A percentile compares a stretch with the other conserved stretches of the same genome.
phyloP scores from a whole-genome alignment of 2,797 vertebrate genomes.

The Peromyscus eremicus region DNA sequence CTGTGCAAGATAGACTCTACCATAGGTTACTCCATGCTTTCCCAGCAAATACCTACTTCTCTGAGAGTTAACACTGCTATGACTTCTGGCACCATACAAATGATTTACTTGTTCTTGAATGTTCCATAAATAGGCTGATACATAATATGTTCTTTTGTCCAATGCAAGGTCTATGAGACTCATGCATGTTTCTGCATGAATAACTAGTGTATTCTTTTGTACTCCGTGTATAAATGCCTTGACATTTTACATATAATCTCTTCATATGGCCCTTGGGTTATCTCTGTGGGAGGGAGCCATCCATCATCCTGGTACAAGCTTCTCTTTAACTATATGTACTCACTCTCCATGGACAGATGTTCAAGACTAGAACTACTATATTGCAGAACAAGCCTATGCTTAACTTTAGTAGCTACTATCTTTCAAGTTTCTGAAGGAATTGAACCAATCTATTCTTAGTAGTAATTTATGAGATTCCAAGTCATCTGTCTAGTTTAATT shows the following conservation, averaged over 20 bases:
- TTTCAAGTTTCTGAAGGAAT: not conserved
- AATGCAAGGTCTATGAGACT: not conserved
- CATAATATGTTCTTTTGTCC: not conserved
- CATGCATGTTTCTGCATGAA: not conserved
- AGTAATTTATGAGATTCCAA: conserved; percentile 12
- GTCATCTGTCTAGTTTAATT: conserved; percentile 7
- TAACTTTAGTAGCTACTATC: not conserved
- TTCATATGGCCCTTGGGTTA: not conserved
- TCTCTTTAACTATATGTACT: not conserved
- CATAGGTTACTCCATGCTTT: not conserved
- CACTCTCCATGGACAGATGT: not conserved
- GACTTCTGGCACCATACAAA: not conserved
- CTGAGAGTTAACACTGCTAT: not conserved
- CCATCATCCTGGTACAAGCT: not conserved
- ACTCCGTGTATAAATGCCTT: not conserved
- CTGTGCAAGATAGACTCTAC: not conserved
- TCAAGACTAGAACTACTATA: not conserved
- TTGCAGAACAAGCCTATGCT: not conserved
- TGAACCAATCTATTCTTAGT: not conserved
- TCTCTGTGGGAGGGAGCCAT: not conserved
- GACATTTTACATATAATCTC: not conserved
- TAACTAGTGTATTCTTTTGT: not conserved
- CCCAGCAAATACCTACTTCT: no score
- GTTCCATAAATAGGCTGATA: not conserved
- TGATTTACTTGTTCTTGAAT: not conserved